phyloP scores from a whole-genome alignment of 2,113 vertebrate species.

The Ceratotherium simum region DNA sequence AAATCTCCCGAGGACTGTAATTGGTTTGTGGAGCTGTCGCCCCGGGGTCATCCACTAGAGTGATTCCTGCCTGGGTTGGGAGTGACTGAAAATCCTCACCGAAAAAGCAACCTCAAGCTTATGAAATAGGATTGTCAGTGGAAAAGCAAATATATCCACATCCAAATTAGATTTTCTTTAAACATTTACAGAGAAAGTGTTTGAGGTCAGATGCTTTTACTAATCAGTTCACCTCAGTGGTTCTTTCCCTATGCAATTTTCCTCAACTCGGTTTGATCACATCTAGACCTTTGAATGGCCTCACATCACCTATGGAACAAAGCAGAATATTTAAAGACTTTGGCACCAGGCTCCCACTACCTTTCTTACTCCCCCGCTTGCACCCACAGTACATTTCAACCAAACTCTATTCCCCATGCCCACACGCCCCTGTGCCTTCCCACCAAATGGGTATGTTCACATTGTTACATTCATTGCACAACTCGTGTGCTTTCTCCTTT shows the following conservation, averaged over 20 bases:
- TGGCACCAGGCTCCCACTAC: not conserved
- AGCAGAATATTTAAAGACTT: not conserved
- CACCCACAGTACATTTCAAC: not conserved
- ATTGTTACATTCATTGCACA: not conserved
- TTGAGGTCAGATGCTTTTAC: constrained; percentile 13
- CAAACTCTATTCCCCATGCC: not conserved
- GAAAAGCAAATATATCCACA: constrained; percentile 29
- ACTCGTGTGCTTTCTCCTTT: not conserved
- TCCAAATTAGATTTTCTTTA: constrained; percentile 34
- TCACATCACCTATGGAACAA: not conserved
- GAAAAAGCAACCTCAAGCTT: constrained; percentile 9
- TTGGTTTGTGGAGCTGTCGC: constrained; percentile 71
- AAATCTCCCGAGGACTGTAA: constrained; percentile 74
- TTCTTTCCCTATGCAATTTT: constrained; percentile 1
- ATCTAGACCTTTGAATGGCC: not conserved
- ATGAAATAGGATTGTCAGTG: not conserved
- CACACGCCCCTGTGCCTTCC: not conserved
- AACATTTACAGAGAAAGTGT: constrained; percentile 28
- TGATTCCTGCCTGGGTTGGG: constrained; percentile 35
- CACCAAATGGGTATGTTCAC: not conserved
- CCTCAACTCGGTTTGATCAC: not conserved
- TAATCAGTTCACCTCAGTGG: not conserved
- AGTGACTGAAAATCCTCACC: constrained; percentile 40
- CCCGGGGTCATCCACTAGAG: constrained; percentile 52
- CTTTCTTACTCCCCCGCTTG: not conserved